These are phyloP conservation scores for Tenrec ecaudatus DNA, from an alignment of 2,113 vertebrate genomes.

Conservation along the genomic window DNA sequence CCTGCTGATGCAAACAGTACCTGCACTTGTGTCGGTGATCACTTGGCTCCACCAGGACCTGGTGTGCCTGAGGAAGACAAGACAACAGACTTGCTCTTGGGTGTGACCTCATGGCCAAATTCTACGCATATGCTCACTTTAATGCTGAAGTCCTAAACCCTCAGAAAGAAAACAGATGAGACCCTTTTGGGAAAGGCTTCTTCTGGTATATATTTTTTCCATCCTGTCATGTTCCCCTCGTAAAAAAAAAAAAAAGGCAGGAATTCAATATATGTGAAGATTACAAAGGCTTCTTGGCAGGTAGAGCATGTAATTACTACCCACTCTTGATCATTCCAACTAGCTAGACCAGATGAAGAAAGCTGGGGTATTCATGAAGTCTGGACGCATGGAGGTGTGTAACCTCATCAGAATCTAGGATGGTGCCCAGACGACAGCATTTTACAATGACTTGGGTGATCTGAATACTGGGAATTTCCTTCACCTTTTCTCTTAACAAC, in stretches of 20 bases:
- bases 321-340: constrained; percentile 27
- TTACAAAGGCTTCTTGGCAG: constrained; percentile 25
- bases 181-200: not conserved
- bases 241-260: not conserved
- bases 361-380: constrained; percentile 2
- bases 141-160: not conserved
- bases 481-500: constrained; percentile 17
- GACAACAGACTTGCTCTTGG: not conserved
- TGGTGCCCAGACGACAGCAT: not conserved
- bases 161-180: not conserved
- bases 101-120: not conserved
- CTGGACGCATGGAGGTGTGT: constrained; percentile 13
- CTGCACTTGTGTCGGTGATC: not conserved
- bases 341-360: constrained; percentile 43
- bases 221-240: not conserved
- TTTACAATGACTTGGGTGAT: not conserved
- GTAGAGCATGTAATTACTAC: not conserved
- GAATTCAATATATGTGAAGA: not conserved
- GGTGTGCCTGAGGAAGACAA: not conserved
- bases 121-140: not conserved
- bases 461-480: constrained; percentile 37
- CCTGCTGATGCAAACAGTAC: not conserved
- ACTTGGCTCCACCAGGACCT: not conserved
- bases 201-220: constrained; percentile 12
- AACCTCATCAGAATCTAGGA: constrained; percentile 38